Evolutionary conservation across 1,140 invertebrate genomes (phyloP).

Genomic region (Lethrus apterus): DNA sequence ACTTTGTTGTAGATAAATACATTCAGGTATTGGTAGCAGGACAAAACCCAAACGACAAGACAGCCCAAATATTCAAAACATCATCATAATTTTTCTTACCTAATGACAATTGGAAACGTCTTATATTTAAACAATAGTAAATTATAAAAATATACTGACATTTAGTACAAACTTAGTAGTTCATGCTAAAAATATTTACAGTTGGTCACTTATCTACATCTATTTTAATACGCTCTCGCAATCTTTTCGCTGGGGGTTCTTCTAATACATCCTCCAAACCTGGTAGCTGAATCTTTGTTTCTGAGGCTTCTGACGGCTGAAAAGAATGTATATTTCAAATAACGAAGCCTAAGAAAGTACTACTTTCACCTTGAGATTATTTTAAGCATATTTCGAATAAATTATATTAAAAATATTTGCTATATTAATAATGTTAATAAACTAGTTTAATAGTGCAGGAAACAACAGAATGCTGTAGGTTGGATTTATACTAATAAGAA

Average conservation of each 20-base stretch:
- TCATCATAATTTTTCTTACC: too few species aligned
- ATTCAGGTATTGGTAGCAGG: too few species aligned
- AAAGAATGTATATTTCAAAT: background rate
- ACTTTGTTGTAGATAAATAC: too few species aligned
- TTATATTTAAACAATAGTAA: conserved; percentile 10
- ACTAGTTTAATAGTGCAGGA: background rate
- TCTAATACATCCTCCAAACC: conserved; percentile 56
- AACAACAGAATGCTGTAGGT: background rate
- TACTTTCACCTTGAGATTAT: too few species aligned
- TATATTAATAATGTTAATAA: background rate
- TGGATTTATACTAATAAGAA: background rate
- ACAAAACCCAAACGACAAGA: too few species aligned
- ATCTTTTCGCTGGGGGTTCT: conserved; percentile 46
- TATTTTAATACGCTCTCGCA: conserved; percentile 37
- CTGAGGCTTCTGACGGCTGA: conserved; percentile 68
- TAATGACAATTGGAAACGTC: too few species aligned
- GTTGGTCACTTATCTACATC: conserved; percentile 31
- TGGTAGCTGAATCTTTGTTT: conserved; percentile 66
- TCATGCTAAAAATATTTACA: conserved; percentile 20
- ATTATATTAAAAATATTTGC: background rate
- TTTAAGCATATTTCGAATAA: too few species aligned
- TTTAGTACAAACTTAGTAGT: conserved; percentile 12
- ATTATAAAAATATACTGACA: conserved; percentile 14
- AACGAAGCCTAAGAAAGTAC: too few species aligned
- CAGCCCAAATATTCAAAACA: too few species aligned